Base-by-base conservation (phyloP, 2,113 vertebrate genomes). In the Psittacula cyanocephala region DNA sequence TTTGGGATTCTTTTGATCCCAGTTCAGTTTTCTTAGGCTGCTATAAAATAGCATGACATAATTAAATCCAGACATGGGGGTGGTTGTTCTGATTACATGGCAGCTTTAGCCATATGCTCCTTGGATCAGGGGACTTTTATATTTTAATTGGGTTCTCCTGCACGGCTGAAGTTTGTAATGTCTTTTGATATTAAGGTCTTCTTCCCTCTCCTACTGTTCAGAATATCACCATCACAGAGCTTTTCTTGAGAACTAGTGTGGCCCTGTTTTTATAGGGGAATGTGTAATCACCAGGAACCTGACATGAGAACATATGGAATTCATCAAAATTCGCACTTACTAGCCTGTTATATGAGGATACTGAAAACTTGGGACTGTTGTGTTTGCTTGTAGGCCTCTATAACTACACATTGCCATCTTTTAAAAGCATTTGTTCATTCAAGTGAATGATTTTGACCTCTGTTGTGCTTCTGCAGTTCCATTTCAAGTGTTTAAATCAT, bases 401-500 rank as follows among this genome's bases (percentile, higher is more conserved):
- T 68, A 44, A 71, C 65, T 28, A 43, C 52, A 72, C 35, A 41
- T 33, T 22, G 28, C 23, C 17, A n/a, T 55, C 39, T 94, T 70
- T 82, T 52, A 50, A 80, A 92, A 71, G 64, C 43, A 70, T 87
- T 72, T 95, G 29, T 68, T 89, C 81, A 46, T 86, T 76, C 70
- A 69, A 9, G 31, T 65, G 78, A 84, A 84, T 59, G 57, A 89
- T 91, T 92, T 46, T 83, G 62, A 81, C 20, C 59, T 72, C 84
- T 79, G 6, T 69, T 86, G 50, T 71, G 88, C 52, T 52, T 86
- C 63, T 93, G 77, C 55, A 47, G 55, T 71, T 89, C 35, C 2
- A 1, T 64, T 94, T 78, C 53, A 72, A 79, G 57, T 37, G 62
- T 55, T 91, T 95, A 62, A 94, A 92, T 96, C 87, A 88, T 93